Percentiles rank a stretch among this genome's conserved stretches.
phyloP scores from a whole-genome alignment of 2,113 vertebrate genomes.

The Poeciliopsis turrubarensis region DNA sequence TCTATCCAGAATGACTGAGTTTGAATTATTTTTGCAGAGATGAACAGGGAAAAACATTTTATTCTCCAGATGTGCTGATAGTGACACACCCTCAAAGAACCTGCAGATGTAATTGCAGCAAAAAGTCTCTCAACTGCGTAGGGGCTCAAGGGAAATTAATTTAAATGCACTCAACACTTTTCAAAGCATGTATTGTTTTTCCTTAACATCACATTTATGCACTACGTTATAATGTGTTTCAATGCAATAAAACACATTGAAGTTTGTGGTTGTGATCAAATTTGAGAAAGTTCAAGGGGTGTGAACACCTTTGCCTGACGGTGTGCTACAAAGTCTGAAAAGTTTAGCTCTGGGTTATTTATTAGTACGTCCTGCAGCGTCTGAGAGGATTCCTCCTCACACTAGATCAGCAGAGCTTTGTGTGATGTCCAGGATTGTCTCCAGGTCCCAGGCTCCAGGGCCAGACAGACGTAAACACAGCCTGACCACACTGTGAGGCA shows the following conservation, averaged over 20 bases:
- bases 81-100: background rate
- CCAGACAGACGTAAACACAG: slow-evolving; percentile 78
- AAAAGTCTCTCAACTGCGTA: too few species aligned
- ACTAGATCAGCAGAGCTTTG: slow-evolving; percentile 55
- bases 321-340: background rate
- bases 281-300: background rate
- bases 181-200: background rate
- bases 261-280: background rate
- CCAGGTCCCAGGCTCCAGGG: slow-evolving; percentile 66
- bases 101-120: too few species aligned
- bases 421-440: slow-evolving; percentile 61
- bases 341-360: background rate
- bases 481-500: slow-evolving; percentile 69
- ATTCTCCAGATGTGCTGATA: background rate
- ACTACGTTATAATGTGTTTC: background rate
- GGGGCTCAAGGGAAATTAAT: background rate
- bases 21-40: background rate
- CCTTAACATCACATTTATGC: background rate
- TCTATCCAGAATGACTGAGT: background rate
- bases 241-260: background rate
- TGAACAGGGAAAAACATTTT: background rate
- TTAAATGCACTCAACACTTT: background rate
- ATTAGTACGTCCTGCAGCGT: slow-evolving; percentile 26
- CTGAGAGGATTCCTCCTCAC: slow-evolving; percentile 32
- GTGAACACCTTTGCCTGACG: background rate